Evolutionary conservation across 2,113 vertebrate genomes (phyloP).

Genomic region (Cinclus mexicanus): DNA sequence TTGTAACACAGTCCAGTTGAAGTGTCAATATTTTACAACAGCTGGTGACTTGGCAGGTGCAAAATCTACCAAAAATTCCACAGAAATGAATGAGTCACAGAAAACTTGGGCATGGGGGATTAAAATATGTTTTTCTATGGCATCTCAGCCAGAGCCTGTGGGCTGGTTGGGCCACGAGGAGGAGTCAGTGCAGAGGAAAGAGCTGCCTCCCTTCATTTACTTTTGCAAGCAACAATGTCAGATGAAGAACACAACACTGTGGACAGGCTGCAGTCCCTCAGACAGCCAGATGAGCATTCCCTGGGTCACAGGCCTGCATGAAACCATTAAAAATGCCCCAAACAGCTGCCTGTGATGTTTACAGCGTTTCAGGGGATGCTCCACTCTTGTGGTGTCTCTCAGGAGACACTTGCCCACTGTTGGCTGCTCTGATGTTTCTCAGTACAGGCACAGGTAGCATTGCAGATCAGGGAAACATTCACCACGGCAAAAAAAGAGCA

Average conservation of each 20-base stretch:
- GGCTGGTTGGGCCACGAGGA: fast-evolving
- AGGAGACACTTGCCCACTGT: not conserved
- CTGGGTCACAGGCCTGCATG: not conserved
- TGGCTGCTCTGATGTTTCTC: conserved; percentile 2
- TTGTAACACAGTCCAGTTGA: not conserved
- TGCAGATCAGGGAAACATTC: not conserved
- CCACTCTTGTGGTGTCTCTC: not conserved
- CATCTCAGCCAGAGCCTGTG: not conserved
- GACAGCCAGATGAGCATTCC: not conserved
- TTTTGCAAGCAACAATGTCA: not conserved
- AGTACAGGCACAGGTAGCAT: not conserved
- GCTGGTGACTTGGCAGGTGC: not conserved
- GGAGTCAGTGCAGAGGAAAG: not conserved
- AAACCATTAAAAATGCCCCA: not conserved
- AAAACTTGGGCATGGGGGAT: not conserved
- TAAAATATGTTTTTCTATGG: not conserved
- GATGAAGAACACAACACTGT: not conserved
- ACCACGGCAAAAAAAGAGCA: not conserved
- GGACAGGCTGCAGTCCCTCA: not conserved
- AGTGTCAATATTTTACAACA: not conserved
- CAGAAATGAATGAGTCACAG: fast-evolving
- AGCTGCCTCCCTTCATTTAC: not conserved
- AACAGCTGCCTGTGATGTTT: not conserved
- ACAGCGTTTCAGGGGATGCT: not conserved
- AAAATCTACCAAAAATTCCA: not conserved